Evolutionary conservation across 2,797 vertebrate species (phyloP), one percentile per base, ranked within the genome.

Genomic region (Pseudopleuronectes americanus): DNA sequence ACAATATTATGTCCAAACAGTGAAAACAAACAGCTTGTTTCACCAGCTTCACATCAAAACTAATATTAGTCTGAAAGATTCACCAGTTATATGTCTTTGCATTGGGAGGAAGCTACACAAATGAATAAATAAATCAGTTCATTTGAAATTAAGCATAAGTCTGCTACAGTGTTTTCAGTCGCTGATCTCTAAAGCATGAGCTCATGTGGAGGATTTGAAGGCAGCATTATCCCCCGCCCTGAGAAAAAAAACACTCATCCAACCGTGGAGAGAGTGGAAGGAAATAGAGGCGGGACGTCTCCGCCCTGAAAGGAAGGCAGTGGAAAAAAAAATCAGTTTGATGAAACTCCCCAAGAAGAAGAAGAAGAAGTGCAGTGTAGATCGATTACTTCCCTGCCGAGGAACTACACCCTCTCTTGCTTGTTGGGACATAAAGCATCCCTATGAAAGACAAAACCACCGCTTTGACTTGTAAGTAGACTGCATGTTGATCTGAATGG

Each of bases 381-480:
- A 82, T 82, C 41, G 68, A 85, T 89, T 75, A 76, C 79, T 74
- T 86, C 75, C 53, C 69, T 76, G 60, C 36, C 36, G 36, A 83
- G 77, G 73, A 85, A 14, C 77, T 45, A 14, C 26, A 21, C 28
- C 33, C 59, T 14, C 55, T 8, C 41, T 54, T 55, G 10, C 10
- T 68, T n/a, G 17, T 66, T 21, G 21, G 74, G 48, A 53, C 74
- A 47, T 47, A 81, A 83, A 77, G 64, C 88, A 57, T 86, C 87
- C 84, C 8, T 59, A 94, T 94, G 94, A 94, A 94, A 94, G 94
- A 93, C 85, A 94, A 89, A 91, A 89, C 92, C 3, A 85, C 90
- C 60, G 24, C 84, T 31, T 60, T 93, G 83, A 91, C 93, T 10
- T 93, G 94, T 95, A 83, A 93, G 94, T 94, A 83, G 8, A 5